A percentile compares a stretch with the other conserved stretches of the same genome.
These are phyloP conservation scores for Mythimna lalbum DNA, from an alignment of 2,888 invertebrate genomes.

Conservation along the genomic window DNA sequence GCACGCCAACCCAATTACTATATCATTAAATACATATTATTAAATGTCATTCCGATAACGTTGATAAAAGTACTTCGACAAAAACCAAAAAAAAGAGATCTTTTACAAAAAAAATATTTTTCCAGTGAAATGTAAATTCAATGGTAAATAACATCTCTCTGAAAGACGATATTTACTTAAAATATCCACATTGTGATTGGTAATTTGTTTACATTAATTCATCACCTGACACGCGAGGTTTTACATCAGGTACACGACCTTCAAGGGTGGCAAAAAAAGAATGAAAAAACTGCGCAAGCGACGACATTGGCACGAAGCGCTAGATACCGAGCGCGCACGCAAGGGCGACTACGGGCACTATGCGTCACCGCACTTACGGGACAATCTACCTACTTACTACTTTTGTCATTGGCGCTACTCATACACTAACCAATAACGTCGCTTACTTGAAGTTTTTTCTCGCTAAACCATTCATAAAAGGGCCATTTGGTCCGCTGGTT, in stretches of 20 bases:
- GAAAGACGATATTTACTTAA: slow-evolving; percentile 9
- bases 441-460: slow-evolving; percentile 1
- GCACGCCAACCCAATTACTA: slow-evolving; percentile 31
- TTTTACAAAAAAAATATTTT: neutral
- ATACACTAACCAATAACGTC: slow-evolving; percentile 25
- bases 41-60: neutral
- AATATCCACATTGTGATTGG: slow-evolving; percentile 39
- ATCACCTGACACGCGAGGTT: slow-evolving; percentile 82
- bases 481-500: slow-evolving; percentile 10
- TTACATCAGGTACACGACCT: slow-evolving; percentile 83
- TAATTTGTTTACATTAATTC: slow-evolving; percentile 77
- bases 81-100: too few species aligned
- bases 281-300: slow-evolving; percentile 75
- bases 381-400: slow-evolving; percentile 61
- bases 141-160: slow-evolving; percentile 4
- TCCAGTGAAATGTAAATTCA: slow-evolving; percentile 15
- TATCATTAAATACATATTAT: slow-evolving; percentile 11
- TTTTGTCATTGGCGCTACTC: slow-evolving; percentile 45
- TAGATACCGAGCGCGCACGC: slow-evolving; percentile 84
- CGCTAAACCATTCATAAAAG: neutral
- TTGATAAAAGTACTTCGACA: neutral
- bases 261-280: slow-evolving; percentile 83
- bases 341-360: slow-evolving; percentile 78
- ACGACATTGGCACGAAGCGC: slow-evolving; percentile 87
- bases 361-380: slow-evolving; percentile 64